Conservation (phyloP, 2,888 invertebrate genomes). For the Monopis laevigella region DNA sequence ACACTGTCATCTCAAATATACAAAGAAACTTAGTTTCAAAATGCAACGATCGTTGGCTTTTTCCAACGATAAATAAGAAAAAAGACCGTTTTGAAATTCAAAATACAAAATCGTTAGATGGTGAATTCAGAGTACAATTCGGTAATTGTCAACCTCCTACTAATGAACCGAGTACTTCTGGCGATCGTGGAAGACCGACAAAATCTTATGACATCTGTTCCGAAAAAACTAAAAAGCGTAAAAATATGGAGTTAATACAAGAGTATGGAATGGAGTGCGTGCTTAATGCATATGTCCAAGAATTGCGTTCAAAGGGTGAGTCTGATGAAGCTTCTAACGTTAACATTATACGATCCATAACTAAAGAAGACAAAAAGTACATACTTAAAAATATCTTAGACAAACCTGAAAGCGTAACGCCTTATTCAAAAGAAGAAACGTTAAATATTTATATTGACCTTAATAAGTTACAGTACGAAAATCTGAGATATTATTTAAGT, state of each 20-base stretch:
- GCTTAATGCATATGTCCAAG: constrained; percentile 12
- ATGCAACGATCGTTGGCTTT: too few species aligned
- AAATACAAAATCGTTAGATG: constrained; percentile 6
- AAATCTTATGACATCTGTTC: constrained; percentile 11
- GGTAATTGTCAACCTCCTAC: not conserved
- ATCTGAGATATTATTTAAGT: not conserved
- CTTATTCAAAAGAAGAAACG: constrained; percentile 5
- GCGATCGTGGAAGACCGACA: constrained; percentile 7
- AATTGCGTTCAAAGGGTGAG: constrained; percentile 11
- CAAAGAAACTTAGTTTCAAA: too few species aligned
- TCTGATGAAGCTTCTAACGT: constrained; percentile 8
- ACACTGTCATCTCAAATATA: too few species aligned
- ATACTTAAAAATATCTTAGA: constrained; percentile 11
- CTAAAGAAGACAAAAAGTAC: constrained; percentile 4
- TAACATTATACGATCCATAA: constrained; percentile 8
- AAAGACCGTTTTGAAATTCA: constrained; percentile 3
- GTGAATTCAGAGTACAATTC: not conserved
- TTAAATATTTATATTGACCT: constrained; percentile 11
- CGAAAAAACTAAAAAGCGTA: constrained; percentile 12
- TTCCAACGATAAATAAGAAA: too few species aligned
- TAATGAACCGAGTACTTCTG: not conserved
- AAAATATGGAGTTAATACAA: constrained; percentile 12
- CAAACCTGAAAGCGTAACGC: constrained; percentile 1
- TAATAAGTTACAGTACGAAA: constrained; percentile 4
- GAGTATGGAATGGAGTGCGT: constrained; percentile 9